Evolutionary conservation across 1,140 invertebrate genomes (phyloP).

Genomic region (Oppia nitens): DNA sequence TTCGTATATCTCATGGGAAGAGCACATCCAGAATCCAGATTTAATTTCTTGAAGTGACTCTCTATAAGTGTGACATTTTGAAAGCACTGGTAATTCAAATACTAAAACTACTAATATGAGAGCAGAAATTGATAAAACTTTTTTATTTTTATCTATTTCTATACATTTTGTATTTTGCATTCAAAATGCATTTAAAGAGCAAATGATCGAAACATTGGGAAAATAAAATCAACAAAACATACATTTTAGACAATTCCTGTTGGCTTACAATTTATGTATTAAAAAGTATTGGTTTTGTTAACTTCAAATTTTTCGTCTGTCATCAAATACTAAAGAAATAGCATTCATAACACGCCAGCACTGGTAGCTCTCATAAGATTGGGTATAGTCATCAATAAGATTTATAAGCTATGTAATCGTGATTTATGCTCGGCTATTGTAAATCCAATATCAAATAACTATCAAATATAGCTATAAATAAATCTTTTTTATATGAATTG

Average conservation of each 20-base stretch:
- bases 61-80: not conserved
- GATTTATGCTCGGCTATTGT: not conserved
- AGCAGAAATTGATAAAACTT: not conserved
- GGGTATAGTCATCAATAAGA: not conserved
- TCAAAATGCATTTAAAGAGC: not conserved
- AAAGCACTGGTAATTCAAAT: no score
- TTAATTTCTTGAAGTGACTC: not conserved
- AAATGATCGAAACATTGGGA: not conserved
- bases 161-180: not conserved
- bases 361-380: no score
- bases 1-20: not conserved
- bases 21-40: not conserved
- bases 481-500: not conserved
- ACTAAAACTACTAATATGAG: not conserved
- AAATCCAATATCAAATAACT: not conserved
- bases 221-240: no score
- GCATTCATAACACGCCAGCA: no score
- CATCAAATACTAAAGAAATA: not conserved
- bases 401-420: not conserved
- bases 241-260: no score
- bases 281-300: not conserved
- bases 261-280: not conserved
- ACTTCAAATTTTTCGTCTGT: not conserved
- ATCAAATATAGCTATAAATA: not conserved
- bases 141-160: not conserved